Base-by-base conservation (phyloP, 2,113 vertebrate genomes). In the Meriones unguiculatus region DNA sequence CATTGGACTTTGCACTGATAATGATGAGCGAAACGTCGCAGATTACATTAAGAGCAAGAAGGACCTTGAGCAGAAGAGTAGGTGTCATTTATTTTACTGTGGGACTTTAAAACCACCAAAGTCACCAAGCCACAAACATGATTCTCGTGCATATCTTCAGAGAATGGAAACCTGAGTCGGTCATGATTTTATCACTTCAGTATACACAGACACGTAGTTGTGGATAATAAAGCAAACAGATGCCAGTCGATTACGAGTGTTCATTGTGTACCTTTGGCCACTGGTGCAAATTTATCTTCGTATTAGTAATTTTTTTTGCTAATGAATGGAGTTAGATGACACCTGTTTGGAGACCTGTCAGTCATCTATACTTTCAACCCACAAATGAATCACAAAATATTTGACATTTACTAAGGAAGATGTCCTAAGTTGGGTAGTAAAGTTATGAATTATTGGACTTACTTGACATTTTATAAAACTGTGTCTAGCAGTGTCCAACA, bases 1-100 rank as follows among this genome's bases (percentile, higher is more conserved):
- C 41, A 90, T 14, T 64, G 30, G 88, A 80, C 2, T 7, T 25
- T 78, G 7, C 17, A 38, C 62, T 85, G 52, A 70, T 6, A 78
- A 64, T 93, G 94, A 87, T 62, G 73, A 90, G 57, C 59, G 57
- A 50, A 94, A 90, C 82, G 41, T 88, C 88, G 2, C 2, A 80
- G 46, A 77, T 91, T 4, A 24, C 25, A 62, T 62, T 95, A 92
- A 94, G 69, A 85, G 9, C 52, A 76, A 75, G 20, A 76, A 75
- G 20, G 76, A 76, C 5, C 30, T 76, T 57, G 14, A 87, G 41
- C 80, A 52, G 25, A 5, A 87, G 30, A 81, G 59, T 90, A 14
- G 14, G 72, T 73, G 10, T 67, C 77, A 62, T 12, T 69, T 86
- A 72, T 95, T 77, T 96, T 82, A 62, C 8, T 90, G 13, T 84